Percentiles rank a stretch among this genome's conserved stretches.
Conservation (phyloP, 2,113 vertebrate genomes). For the Pogonocichla stellata region DNA sequence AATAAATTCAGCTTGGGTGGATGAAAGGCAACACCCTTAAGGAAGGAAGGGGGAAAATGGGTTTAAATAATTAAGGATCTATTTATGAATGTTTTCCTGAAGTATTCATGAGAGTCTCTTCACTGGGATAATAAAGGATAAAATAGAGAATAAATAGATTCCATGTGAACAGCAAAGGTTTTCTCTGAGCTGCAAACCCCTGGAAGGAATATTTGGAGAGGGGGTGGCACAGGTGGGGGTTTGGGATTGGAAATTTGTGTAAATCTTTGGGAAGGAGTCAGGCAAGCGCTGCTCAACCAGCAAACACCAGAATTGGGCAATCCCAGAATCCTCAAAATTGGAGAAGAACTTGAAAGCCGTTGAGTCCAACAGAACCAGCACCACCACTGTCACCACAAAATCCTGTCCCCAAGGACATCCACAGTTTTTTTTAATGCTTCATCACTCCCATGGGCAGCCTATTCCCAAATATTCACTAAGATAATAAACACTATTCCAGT, state of each 20-base stretch:
- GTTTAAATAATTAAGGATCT: constrained; percentile 60
- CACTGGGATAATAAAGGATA: background rate
- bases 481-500: background rate
- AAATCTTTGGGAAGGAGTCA: background rate
- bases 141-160: background rate
- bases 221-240: background rate
- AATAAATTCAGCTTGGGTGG: constrained; percentile 32
- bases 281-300: background rate
- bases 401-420: background rate
- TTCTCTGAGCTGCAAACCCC: background rate
- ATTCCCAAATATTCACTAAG: background rate
- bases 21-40: constrained; percentile 54
- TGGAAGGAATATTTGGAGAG: background rate
- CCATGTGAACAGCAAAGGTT: background rate
- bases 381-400: background rate
- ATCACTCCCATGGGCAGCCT: background rate
- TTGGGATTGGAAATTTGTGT: accelerated
- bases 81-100: constrained; percentile 39
- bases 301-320: accelerated
- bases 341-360: background rate
- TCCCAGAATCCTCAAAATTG: no score
- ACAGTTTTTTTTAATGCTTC: accelerated
- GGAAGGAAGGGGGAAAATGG: constrained; percentile 6
- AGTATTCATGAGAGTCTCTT: constrained; percentile 47
- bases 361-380: background rate